These are phyloP conservation scores for Drosophila nikananu DNA, from an alignment of 1,140 invertebrate species.

Conservation along the genomic window DNA sequence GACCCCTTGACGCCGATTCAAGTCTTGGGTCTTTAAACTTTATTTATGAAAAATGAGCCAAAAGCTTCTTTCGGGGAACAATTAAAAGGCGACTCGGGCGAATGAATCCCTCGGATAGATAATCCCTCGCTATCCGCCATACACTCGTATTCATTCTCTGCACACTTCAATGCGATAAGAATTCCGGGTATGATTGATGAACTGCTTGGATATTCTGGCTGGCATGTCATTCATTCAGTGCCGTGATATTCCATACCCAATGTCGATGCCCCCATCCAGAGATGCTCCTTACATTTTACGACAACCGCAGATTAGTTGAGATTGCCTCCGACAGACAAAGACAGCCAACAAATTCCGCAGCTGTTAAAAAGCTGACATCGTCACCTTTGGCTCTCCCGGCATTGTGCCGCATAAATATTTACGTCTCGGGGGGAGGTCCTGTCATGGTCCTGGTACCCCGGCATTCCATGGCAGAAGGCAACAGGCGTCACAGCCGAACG, in stretches of 20 bases:
- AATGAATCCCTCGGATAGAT: slow-evolving; percentile 22
- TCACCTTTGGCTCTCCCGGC: slow-evolving; percentile 66
- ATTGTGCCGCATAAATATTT: slow-evolving; percentile 81
- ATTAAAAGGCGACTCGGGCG: slow-evolving; percentile 55
- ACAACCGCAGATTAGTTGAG: slow-evolving; percentile 80
- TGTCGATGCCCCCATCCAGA: neutral
- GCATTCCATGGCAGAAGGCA: slow-evolving; percentile 56
- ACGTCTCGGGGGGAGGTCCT: slow-evolving; percentile 38
- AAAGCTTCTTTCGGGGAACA: slow-evolving; percentile 48
- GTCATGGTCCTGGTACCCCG: slow-evolving; percentile 1
- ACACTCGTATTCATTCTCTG: slow-evolving; percentile 20
- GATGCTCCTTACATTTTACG: slow-evolving; percentile 61
- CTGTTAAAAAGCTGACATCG: slow-evolving; percentile 83
- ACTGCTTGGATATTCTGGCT: slow-evolving; percentile 48
- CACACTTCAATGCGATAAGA: slow-evolving; percentile 59
- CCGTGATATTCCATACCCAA: slow-evolving; percentile 53
- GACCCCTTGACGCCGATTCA: slow-evolving; percentile 60
- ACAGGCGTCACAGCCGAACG: slow-evolving; percentile 63
- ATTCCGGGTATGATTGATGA: slow-evolving; percentile 69
- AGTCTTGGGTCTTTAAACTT: slow-evolving; percentile 63
- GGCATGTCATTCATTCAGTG: slow-evolving; percentile 69
- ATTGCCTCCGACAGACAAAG: slow-evolving; percentile 66
- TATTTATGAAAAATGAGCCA: slow-evolving; percentile 68
- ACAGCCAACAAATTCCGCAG: slow-evolving; percentile 79
- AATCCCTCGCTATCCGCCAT: slow-evolving; percentile 28